A percentile compares a stretch with the other conserved stretches of the same genome.
phyloP scores from a whole-genome alignment of 1,140 invertebrate genomes.

The Pararge aegeria region DNA sequence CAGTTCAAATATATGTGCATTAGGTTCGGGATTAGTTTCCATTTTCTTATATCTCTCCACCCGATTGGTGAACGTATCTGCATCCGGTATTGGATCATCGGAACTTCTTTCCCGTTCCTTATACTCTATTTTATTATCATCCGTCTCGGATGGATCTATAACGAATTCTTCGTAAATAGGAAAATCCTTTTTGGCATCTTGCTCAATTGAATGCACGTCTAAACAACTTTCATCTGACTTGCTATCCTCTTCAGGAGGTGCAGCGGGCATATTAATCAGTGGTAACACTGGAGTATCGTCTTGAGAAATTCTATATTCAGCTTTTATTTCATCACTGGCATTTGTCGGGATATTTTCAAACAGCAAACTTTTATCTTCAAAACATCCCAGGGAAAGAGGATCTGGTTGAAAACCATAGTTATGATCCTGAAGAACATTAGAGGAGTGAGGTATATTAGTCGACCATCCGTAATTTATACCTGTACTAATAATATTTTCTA shows the following conservation, averaged over 20 bases:
- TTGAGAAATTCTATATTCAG: constrained; percentile 48
- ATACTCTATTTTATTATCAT: constrained; percentile 61
- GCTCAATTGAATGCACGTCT: constrained; percentile 67
- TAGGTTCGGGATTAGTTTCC: constrained; percentile 35
- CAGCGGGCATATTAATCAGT: constrained; percentile 52
- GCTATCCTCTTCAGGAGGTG: constrained; percentile 54
- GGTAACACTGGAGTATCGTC: constrained; percentile 42
- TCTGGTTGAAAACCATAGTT: constrained; percentile 16
- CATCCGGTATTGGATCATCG: constrained; percentile 40
- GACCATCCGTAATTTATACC: constrained; percentile 49
- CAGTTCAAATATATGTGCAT: constrained; percentile 25
- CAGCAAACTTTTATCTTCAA: constrained; percentile 43
- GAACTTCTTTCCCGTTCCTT: constrained; percentile 44
- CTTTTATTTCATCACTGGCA: constrained; percentile 64
- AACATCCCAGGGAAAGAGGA: constrained; percentile 17
- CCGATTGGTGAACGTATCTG: constrained; percentile 61
- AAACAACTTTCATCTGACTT: constrained; percentile 62
- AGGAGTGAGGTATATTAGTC: constrained; percentile 19
- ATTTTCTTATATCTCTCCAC: constrained; percentile 62
- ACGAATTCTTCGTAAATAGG: constrained; percentile 61
- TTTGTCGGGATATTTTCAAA: constrained; percentile 56
- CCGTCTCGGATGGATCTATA: constrained; percentile 63
- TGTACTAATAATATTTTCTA: constrained; percentile 38
- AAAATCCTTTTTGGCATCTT: constrained; percentile 69
- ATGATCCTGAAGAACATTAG: constrained; percentile 21